A percentile compares a stretch with the other conserved stretches of the same genome.
These are phyloP conservation scores for Andrena hattorfiana DNA, from an alignment of 2,888 invertebrate species.

Conservation along the genomic window DNA sequence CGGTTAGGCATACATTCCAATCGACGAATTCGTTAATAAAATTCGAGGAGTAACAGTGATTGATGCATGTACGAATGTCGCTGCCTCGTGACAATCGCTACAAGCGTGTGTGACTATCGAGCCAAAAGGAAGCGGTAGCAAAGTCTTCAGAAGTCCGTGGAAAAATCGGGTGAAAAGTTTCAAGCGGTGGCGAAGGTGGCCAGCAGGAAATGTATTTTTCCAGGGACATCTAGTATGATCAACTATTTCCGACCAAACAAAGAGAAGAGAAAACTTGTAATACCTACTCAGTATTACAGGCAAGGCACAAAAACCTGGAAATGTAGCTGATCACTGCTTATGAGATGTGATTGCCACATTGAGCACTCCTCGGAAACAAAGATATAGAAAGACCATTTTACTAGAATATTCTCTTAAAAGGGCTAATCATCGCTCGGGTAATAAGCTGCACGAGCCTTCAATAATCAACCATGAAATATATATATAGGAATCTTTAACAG, in stretches of 20 bases:
- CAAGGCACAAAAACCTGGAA: conserved; percentile 80
- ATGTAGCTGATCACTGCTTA: conserved; percentile 73
- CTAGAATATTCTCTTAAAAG: conserved; percentile 11
- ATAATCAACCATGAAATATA: no score
- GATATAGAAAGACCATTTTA: conserved; percentile 64
- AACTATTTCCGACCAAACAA: conserved; percentile 32
- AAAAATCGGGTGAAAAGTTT: conserved; percentile 8
- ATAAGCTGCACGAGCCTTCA: no score
- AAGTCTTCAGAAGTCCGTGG: conserved; percentile 26
- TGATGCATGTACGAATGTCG: background rate
- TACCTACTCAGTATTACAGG: conserved; percentile 78
- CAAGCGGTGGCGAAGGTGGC: background rate
- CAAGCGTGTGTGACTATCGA: conserved; percentile 12
- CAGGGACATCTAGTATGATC: conserved; percentile 26
- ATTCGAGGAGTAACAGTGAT: background rate
- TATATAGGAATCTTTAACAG: no score
- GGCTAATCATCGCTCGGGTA: background rate
- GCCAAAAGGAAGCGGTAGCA: conserved; percentile 44
- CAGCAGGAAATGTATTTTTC: conserved; percentile 17
- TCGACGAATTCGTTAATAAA: background rate
- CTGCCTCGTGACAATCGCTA: conserved; percentile 15
- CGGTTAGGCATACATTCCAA: background rate
- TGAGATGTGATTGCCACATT: conserved; percentile 59
- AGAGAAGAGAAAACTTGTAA: conserved; percentile 40
- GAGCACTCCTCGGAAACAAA: conserved; percentile 62